phyloP scores from a whole-genome alignment of 1,140 invertebrate species.

The Protaetia brevitarsis region DNA sequence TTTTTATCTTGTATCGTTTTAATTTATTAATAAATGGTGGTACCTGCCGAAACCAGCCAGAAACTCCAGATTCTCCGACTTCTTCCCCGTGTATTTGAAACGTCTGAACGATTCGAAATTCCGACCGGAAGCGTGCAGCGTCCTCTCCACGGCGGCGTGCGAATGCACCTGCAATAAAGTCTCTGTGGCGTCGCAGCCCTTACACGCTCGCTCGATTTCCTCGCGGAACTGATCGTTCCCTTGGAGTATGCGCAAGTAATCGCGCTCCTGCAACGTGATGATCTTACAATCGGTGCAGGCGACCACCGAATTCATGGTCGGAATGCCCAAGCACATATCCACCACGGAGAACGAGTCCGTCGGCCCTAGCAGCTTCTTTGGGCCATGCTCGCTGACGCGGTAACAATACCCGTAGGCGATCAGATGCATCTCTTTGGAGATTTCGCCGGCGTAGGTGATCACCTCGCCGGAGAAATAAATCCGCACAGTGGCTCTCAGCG shows the following conservation, averaged over 20 bases:
- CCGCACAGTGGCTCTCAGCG: not conserved
- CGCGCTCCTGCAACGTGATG: not conserved
- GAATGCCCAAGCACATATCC: slow-evolving; percentile 18
- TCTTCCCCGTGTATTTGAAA: not conserved
- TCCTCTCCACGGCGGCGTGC: not conserved
- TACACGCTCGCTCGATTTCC: not conserved
- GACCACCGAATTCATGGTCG: not conserved
- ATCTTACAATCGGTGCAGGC: slow-evolving; percentile 7
- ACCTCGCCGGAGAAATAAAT: not conserved
- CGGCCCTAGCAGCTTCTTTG: not conserved
- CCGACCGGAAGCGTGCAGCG: not conserved
- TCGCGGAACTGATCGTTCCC: not conserved
- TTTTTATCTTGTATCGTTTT: too few species aligned
- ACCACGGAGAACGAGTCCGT: slow-evolving; percentile 3
- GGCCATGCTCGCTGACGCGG: not conserved
- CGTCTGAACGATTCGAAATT: not conserved
- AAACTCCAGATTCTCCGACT: not conserved
- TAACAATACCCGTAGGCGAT: slow-evolving; percentile 17
- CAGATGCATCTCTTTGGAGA: slow-evolving; percentile 22
- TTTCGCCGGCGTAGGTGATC: slow-evolving; percentile 26
- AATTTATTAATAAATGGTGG: too few species aligned
- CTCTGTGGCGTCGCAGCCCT: not conserved
- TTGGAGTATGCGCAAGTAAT: not conserved
- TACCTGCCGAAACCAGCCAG: not conserved
- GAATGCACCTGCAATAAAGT: not conserved